Conservation (phyloP, 2,888 invertebrate genomes). For the Xestia sexstrigata region DNA sequence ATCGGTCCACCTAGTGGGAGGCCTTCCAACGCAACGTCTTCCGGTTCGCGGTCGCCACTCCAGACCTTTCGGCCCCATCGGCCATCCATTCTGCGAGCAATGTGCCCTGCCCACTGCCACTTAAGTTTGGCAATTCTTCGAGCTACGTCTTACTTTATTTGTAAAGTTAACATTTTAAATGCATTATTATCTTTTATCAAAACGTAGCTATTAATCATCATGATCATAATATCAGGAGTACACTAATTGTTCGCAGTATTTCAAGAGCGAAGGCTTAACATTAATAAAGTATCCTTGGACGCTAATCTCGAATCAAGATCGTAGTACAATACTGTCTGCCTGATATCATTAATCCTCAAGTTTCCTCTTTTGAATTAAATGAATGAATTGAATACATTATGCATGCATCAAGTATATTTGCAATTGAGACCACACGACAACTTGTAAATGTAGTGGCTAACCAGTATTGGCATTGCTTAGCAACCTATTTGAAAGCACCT, state of each 20-base stretch:
- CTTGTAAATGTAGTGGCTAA: conserved; percentile 53
- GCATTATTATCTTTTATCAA: conserved; percentile 36
- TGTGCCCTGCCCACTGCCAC: no score
- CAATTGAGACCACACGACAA: conserved; percentile 64
- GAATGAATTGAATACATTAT: conserved; percentile 56
- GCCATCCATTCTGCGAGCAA: no score
- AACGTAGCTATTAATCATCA: conserved; percentile 21
- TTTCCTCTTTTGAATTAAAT: conserved; percentile 59
- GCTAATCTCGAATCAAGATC: conserved; percentile 29
- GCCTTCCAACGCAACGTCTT: no score
- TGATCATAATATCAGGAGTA: conserved; percentile 23
- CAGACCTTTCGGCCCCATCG: no score
- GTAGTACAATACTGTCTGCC: conserved; percentile 46
- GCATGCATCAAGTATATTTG: conserved; percentile 57
- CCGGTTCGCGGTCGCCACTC: no score
- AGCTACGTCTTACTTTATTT: no score
- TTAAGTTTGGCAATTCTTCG: no score
- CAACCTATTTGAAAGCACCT: conserved; percentile 59
- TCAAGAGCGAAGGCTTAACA: conserved; percentile 25
- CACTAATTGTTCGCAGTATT: conserved; percentile 25
- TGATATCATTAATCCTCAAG: conserved; percentile 44
- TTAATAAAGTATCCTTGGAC: conserved; percentile 36
- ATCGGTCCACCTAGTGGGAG: no score
- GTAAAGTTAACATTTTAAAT: conserved; percentile 37
- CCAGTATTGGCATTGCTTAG: conserved; percentile 50